Evolutionary conservation across 1,140 invertebrate genomes (phyloP), one percentile per base, ranked within the genome.

Genomic region (Lamellibrachia luymesi): DNA sequence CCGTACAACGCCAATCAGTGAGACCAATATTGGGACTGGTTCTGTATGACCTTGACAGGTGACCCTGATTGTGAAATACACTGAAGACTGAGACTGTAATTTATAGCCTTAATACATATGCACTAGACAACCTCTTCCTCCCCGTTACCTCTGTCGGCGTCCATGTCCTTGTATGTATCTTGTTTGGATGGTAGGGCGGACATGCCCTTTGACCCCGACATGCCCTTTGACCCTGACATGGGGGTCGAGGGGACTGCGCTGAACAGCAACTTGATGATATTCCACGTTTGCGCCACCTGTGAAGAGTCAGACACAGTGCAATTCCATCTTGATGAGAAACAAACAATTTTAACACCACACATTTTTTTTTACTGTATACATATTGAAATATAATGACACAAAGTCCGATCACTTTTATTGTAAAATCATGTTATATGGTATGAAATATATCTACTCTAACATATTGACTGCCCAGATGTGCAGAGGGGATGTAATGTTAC

Each of bases 281-380:
- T 94, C 97, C 97, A 97, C 22, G 95, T 96, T 93, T 96, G 95
- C 6, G 96, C 95, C 56, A 96, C 97, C 96, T 98, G 97, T 64
- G 51, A 92, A 10, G 27, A 38, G n/a, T n/a, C 17, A 91, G 49
- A 91, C 22, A 38, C 25, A 50, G 49, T 25, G 91, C 51, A 91
- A 91, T 50, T 91, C 17, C 64, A 94, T 97, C 96, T 94, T 97
- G 97, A 91, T 17, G 38, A 80, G 38, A 93, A 25, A 89, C 50
- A 92, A 8, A n/a, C 38, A 51, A n/a, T 51, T 25, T 91, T 38
- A 80, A 50, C 7, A 4, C 13, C 4, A 80, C 64, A 22, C 2
- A 38, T 38, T 38, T 38, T 38, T 38, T 38, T 0, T 38, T 38
- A 38, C 38, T 38, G 38, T 38, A 38, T 38, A 38, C 38, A 38